Percentiles rank a stretch among this genome's conserved stretches.
Conservation (phyloP, 1,140 invertebrate genomes). For the Aphis craccivora region DNA sequence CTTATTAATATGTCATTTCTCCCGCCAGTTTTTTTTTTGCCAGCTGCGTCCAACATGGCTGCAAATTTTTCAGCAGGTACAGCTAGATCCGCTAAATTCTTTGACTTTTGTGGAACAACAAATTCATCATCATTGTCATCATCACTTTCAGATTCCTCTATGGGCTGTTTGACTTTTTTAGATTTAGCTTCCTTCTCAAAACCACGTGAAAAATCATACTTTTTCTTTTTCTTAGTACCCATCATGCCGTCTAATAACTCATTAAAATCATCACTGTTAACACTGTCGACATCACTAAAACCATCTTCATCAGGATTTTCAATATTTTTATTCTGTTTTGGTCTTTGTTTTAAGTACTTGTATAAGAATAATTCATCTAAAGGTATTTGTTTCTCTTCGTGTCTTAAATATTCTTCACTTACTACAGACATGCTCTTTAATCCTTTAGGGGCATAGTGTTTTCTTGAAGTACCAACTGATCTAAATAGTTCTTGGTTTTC, state of each 20-base stretch:
- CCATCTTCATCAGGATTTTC: constrained; percentile 65
- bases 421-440: constrained; percentile 72
- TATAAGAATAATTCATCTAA: constrained; percentile 85
- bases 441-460: constrained; percentile 72
- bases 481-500: constrained; percentile 65
- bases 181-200: constrained; percentile 63
- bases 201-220: constrained; percentile 64
- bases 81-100: constrained; percentile 66
- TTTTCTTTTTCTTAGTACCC: constrained; percentile 64
- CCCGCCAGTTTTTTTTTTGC: constrained; percentile 63
- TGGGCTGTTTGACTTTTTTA: constrained; percentile 59
- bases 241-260: constrained; percentile 77
- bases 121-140: constrained; percentile 65
- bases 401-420: constrained; percentile 74
- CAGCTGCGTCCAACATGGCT: constrained; percentile 74
- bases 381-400: constrained; percentile 75
- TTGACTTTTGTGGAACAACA: constrained; percentile 62
- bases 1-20: constrained; percentile 53
- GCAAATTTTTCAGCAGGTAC: constrained; percentile 79
- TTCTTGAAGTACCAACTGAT: constrained; percentile 69
- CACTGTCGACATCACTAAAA: constrained; percentile 79
- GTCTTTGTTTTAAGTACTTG: constrained; percentile 66
- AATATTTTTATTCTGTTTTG: constrained; percentile 61
- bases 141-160: constrained; percentile 63
- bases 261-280: constrained; percentile 89